These are phyloP conservation scores for Cinclus cinclus DNA, from an alignment of 2,113 vertebrate genomes.

Conservation along the genomic window DNA sequence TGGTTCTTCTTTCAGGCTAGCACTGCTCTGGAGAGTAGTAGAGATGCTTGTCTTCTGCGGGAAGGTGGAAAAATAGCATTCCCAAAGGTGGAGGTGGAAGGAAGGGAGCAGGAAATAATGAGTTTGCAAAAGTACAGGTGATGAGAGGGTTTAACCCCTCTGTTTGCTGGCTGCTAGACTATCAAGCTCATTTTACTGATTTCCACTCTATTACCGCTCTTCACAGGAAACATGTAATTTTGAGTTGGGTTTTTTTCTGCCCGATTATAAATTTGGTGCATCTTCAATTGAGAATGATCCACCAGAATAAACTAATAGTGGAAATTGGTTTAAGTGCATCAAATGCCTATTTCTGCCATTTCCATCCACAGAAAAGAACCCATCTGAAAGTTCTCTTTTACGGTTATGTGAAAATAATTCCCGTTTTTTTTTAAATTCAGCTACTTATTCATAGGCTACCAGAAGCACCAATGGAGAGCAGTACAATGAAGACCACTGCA, in stretches of 20 bases:
- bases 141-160: neutral
- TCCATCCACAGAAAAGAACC: neutral
- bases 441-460: neutral
- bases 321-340: neutral
- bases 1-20: neutral
- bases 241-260: neutral
- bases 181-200: neutral
- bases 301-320: neutral
- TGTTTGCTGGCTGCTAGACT: neutral
- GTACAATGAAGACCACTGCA: neutral
- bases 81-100: neutral
- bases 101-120: neutral
- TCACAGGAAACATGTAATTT: neutral
- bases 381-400: neutral
- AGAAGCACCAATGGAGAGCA: neutral
- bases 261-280: neutral
- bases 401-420: neutral
- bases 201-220: neutral
- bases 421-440: neutral
- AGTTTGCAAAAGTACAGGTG: neutral
- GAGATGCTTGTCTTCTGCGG: neutral
- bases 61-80: neutral
- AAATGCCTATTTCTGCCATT: neutral
- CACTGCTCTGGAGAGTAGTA: accelerated
- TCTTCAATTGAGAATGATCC: neutral